phyloP scores from a whole-genome alignment of 2,888 invertebrate genomes.

The Acrobasis repandana region DNA sequence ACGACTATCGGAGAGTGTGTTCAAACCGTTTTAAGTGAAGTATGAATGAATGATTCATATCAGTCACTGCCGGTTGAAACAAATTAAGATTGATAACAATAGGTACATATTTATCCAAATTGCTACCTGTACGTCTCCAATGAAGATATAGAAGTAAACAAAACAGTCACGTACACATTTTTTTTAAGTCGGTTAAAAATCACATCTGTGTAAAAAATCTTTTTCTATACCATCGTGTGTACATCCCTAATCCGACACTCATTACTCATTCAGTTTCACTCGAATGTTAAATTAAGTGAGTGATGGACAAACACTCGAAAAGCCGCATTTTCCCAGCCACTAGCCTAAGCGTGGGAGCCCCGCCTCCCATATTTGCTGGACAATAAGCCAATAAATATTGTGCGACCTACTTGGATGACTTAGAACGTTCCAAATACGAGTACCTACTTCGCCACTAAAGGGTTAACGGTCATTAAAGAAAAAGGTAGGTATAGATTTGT shows the following conservation, averaged over 20 bases:
- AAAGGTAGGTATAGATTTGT: background rate
- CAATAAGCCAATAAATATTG: conserved; percentile 28
- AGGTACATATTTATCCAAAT: too few relatives aligned
- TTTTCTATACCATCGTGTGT: background rate
- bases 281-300: conserved; percentile 11
- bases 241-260: background rate
- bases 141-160: too few relatives aligned
- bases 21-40: too few relatives aligned
- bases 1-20: too few relatives aligned
- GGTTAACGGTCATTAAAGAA: background rate
- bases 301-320: conserved; percentile 23
- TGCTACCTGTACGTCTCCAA: too few relatives aligned
- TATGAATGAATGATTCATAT: too few relatives aligned
- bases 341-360: conserved; percentile 24
- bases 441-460: background rate
- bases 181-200: too few relatives aligned
- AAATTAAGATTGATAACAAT: too few relatives aligned
- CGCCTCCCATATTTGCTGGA: conserved; percentile 28
- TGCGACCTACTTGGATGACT: conserved; percentile 25
- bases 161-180: too few relatives aligned
- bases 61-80: too few relatives aligned
- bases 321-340: conserved; percentile 18
- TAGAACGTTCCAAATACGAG: background rate
- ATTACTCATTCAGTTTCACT: conserved; percentile 9
- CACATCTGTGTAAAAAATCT: too few relatives aligned